These are phyloP conservation scores for Urocitellus parryii DNA, from an alignment of 2,113 vertebrate species.

Conservation along the genomic window DNA sequence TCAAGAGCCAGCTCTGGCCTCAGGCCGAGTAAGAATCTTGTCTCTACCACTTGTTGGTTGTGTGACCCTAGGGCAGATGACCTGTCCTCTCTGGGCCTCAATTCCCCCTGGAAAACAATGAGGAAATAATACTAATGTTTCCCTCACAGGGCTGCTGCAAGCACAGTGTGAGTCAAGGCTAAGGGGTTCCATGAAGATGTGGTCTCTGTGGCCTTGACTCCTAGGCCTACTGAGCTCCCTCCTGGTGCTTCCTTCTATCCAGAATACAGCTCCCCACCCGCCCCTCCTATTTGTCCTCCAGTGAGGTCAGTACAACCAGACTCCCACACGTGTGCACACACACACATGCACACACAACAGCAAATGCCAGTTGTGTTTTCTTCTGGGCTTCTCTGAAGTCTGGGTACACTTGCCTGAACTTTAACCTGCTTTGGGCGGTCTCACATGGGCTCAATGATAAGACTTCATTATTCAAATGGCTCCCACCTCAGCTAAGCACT, in stretches of 20 bases:
- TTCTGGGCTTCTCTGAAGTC: neutral
- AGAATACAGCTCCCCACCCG: neutral
- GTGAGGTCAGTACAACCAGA: neutral
- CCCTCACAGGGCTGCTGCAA: neutral
- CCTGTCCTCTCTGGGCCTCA: neutral
- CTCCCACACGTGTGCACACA: neutral
- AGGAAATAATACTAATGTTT: neutral
- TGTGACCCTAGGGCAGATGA: neutral
- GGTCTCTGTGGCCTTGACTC: neutral
- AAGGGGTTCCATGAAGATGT: neutral
- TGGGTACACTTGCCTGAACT: neutral
- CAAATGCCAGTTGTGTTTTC: neutral
- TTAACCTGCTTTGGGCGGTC: neutral
- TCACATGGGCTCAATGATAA: neutral
- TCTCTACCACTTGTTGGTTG: neutral
- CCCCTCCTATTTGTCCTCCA: neutral
- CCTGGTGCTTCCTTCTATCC: too few species aligned
- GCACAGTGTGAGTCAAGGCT: neutral
- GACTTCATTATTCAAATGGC: neutral
- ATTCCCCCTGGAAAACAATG: neutral
- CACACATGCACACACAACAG: accelerated
- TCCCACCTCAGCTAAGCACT: neutral
- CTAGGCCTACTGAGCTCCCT: neutral
- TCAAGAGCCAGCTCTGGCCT: neutral
- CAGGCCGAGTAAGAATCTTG: neutral